Conservation (phyloP, 2,113 vertebrate species). For the Phyllopteryx taeniolatus region DNA sequence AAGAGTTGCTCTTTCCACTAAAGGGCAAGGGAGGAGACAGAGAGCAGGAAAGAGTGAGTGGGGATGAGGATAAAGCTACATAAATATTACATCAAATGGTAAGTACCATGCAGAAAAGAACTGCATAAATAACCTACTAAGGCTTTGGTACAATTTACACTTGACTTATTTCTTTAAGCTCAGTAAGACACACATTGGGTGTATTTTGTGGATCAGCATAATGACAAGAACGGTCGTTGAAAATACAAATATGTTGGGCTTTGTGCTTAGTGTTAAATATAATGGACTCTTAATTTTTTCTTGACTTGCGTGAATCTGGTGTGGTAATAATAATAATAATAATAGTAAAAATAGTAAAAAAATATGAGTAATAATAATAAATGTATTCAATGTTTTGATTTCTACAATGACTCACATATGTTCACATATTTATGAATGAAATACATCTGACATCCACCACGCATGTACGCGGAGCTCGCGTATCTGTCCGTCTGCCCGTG, state of each 20-base stretch:
- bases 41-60: slow-evolving; percentile 12
- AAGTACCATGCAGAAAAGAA: slow-evolving; percentile 41
- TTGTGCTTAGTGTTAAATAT: slow-evolving; percentile 16
- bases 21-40: slow-evolving; percentile 18
- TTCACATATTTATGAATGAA: no score
- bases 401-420: no score
- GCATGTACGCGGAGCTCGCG: no score
- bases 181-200: slow-evolving; percentile 1
- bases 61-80: slow-evolving; percentile 32
- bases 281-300: neutral
- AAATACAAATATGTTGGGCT: neutral
- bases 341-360: no score
- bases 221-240: slow-evolving; percentile 8
- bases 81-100: slow-evolving; percentile 69
- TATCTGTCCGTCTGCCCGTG: neutral
- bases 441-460: no score
- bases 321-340: no score
- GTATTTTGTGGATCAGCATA: slow-evolving; percentile 4
- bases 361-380: no score
- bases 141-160: slow-evolving; percentile 28
- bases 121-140: slow-evolving; percentile 54
- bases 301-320: no score
- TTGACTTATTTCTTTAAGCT: slow-evolving; percentile 17
- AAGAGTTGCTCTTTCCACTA: slow-evolving; percentile 19
- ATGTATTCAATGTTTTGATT: no score